Evolutionary conservation across 1,140 invertebrate species (phyloP).

Genomic region (Sitobion miscanthi): DNA sequence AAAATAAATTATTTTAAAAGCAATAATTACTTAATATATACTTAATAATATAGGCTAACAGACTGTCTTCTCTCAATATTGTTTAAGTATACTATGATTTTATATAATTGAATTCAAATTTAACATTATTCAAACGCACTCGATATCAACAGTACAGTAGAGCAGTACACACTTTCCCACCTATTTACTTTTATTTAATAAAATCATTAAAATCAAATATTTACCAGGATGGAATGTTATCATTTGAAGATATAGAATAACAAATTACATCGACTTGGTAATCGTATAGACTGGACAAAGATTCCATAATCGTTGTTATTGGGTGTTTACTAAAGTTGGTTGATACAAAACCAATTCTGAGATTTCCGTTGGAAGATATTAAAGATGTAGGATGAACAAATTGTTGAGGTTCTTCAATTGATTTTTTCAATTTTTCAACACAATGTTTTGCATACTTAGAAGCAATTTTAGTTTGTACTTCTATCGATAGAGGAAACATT

Average conservation of each 20-base stretch:
- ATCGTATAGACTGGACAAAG: constrained; percentile 95
- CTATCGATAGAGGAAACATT: constrained; percentile 95
- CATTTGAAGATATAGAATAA: constrained; percentile 94
- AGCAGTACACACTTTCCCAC: too few species aligned
- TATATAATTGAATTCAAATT: too few species aligned
- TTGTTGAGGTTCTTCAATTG: constrained; percentile 69
- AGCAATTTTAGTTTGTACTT: constrained; percentile 93
- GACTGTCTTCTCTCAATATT: too few species aligned
- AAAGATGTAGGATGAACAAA: constrained; percentile 77
- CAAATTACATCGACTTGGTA: constrained; percentile 84
- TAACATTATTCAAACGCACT: too few species aligned
- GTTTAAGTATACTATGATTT: too few species aligned
- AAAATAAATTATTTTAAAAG: too few species aligned
- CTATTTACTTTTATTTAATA: neutral
- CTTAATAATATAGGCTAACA: too few species aligned
- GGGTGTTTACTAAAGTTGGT: constrained; percentile 99
- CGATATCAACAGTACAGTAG: too few species aligned
- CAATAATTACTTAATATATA: too few species aligned
- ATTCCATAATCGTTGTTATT: constrained; percentile 99
- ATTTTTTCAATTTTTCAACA: constrained; percentile 91
- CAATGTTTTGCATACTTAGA: constrained; percentile 95
- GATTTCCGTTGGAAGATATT: constrained; percentile 67
- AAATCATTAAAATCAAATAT: constrained; percentile 12
- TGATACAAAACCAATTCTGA: constrained; percentile 97
- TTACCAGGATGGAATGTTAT: constrained; percentile 78